phyloP scores from a whole-genome alignment of 1,140 invertebrate species.

The Elymnias hypermnestra region DNA sequence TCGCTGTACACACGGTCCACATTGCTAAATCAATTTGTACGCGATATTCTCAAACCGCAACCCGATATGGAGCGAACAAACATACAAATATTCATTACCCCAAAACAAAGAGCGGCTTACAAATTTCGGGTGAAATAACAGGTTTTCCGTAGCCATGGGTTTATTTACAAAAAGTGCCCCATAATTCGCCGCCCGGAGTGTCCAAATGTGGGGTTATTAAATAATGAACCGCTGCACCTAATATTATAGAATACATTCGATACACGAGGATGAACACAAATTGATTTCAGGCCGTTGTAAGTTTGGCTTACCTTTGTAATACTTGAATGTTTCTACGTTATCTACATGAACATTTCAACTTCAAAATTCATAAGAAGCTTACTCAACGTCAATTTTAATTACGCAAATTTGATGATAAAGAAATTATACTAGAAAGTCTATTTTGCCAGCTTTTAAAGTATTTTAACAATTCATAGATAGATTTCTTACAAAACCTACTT shows the following conservation, averaged over 20 bases:
- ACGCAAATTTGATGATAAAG: too few relatives aligned
- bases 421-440: too few relatives aligned
- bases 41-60: too few relatives aligned
- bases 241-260: slow-evolving; percentile 21
- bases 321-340: too few relatives aligned
- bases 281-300: background rate
- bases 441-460: too few relatives aligned
- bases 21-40: too few relatives aligned
- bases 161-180: slow-evolving; percentile 61
- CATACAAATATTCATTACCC: background rate
- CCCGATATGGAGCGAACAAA: background rate
- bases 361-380: too few relatives aligned
- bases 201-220: slow-evolving; percentile 60
- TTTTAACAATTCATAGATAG: too few relatives aligned
- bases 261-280: slow-evolving; percentile 10
- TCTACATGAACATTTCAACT: too few relatives aligned
- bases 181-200: slow-evolving; percentile 53
- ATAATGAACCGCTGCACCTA: slow-evolving; percentile 48
- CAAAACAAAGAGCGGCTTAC: background rate
- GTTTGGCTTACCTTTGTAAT: background rate
- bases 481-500: too few relatives aligned
- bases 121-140: slow-evolving; percentile 10
- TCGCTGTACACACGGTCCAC: too few relatives aligned
- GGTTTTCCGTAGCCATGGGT: slow-evolving; percentile 21
- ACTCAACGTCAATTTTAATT: too few relatives aligned